Evolutionary conservation across 2,113 vertebrate genomes (phyloP).

Genomic region (Tichodroma muraria): DNA sequence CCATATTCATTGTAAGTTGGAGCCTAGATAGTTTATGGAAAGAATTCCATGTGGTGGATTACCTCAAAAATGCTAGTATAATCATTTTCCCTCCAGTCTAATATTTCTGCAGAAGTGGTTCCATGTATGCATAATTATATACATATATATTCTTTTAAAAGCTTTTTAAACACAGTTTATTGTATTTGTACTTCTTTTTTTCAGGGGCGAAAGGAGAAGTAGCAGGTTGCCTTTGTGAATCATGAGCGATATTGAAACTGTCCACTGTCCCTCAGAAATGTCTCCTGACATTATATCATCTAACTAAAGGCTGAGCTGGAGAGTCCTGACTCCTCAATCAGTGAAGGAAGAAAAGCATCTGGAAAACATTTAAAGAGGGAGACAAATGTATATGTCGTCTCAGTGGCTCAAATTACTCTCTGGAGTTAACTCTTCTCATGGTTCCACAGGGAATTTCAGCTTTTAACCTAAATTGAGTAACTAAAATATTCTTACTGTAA

Average conservation of each 20-base stretch:
- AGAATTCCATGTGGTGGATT: background rate
- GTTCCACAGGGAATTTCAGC: background rate
- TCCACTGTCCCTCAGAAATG: background rate
- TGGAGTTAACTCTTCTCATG: background rate
- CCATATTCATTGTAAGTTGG: background rate
- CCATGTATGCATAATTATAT: background rate
- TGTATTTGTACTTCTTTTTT: background rate
- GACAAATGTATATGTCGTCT: background rate
- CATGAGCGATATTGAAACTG: background rate
- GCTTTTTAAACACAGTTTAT: background rate
- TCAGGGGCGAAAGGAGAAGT: background rate
- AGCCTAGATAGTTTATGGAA: background rate
- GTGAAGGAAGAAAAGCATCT: background rate
- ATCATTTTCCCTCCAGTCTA: background rate
- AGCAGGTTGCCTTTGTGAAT: background rate
- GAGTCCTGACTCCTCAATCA: background rate
- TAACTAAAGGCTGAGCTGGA: background rate
- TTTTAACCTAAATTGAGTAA: background rate
- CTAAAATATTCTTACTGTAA: background rate
- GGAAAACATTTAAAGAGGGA: background rate
- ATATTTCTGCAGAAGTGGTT: background rate
- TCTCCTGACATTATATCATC: background rate
- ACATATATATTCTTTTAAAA: background rate
- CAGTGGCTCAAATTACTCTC: background rate
- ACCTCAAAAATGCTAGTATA: background rate